Percentiles rank a stretch among this genome's conserved stretches.
Evolutionary conservation across 2,113 vertebrate genomes (phyloP).

Genomic region (Turnix velox): DNA sequence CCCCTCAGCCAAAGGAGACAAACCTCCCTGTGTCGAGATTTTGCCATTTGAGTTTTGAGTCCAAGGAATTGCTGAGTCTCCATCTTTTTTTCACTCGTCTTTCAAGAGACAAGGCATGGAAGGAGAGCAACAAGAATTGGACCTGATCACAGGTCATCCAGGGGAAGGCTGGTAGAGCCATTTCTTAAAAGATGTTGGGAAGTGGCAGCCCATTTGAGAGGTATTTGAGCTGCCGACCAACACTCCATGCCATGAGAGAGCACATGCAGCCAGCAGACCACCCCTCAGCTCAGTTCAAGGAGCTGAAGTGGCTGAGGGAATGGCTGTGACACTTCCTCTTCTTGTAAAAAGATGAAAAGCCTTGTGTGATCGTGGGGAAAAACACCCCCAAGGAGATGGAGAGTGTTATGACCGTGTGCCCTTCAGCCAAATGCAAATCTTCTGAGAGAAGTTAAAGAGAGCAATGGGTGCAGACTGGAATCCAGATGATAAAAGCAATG

Average conservation of each 20-base stretch:
- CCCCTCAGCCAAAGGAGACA: not conserved
- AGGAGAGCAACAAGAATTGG: too few relatives aligned
- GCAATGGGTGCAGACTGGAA: not conserved
- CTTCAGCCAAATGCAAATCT: not conserved
- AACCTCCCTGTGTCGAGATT: rapidly evolving
- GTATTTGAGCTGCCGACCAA: not conserved
- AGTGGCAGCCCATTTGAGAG: too few relatives aligned
- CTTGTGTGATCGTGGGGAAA: not conserved
- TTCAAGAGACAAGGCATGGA: too few relatives aligned
- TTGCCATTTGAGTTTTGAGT: too few relatives aligned
- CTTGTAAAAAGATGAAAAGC: not conserved
- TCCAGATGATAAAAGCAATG: not conserved
- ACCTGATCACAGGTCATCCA: too few relatives aligned
- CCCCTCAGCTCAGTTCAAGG: rapidly evolving
- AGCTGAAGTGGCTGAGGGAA: not conserved
- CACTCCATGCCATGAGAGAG: not conserved
- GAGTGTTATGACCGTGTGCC: not conserved
- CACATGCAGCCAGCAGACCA: not conserved
- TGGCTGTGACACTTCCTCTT: not conserved
- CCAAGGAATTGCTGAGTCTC: too few relatives aligned
- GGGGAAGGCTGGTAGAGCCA: too few relatives aligned
- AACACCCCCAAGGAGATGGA: not conserved
- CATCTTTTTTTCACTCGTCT: too few relatives aligned
- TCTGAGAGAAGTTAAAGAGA: not conserved
- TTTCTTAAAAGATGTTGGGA: too few relatives aligned